Evolutionary conservation across 2,888 invertebrate species (phyloP).

Genomic region (Drosophila cyrtoloma): DNA sequence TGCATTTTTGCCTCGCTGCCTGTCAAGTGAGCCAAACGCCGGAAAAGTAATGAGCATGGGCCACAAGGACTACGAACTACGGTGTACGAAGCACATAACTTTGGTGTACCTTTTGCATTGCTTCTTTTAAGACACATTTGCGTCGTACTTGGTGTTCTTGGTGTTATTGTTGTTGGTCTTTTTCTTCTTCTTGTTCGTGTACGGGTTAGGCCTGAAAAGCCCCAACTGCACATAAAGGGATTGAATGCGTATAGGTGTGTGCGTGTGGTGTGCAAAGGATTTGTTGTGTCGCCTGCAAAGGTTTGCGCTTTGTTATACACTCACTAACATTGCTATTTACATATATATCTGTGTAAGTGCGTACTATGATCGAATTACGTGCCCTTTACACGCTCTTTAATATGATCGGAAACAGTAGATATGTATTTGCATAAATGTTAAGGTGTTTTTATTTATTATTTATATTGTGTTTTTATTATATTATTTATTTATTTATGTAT

Average conservation of each 20-base stretch:
- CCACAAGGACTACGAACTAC: background rate
- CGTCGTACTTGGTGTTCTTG: slow-evolving; percentile 33
- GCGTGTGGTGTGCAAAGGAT: slow-evolving; percentile 36
- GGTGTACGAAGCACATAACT: slow-evolving; percentile 64
- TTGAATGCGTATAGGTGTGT: slow-evolving; percentile 42
- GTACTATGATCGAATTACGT: slow-evolving; percentile 67
- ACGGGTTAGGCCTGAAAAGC: slow-evolving; percentile 65
- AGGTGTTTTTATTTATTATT: slow-evolving; percentile 20
- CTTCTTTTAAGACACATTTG: slow-evolving; percentile 67
- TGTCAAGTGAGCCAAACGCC: slow-evolving; percentile 61
- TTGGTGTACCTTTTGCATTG: slow-evolving; percentile 74
- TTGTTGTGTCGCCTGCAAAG: slow-evolving; percentile 52
- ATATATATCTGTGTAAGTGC: slow-evolving; percentile 12
- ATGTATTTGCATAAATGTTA: slow-evolving; percentile 39
- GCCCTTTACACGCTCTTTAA: slow-evolving; percentile 55
- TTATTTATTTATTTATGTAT: slow-evolving; percentile 12
- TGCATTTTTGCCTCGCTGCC: slow-evolving; percentile 76
- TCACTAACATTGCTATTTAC: slow-evolving; percentile 9
- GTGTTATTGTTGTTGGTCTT: slow-evolving; percentile 27
- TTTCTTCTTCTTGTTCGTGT: slow-evolving; percentile 14
- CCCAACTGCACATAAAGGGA: slow-evolving; percentile 64
- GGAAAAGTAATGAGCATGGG: slow-evolving; percentile 15
- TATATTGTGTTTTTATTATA: slow-evolving; percentile 26
- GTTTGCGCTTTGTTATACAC: slow-evolving; percentile 57
- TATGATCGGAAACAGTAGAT: slow-evolving; percentile 57